Conservation (phyloP, 1,140 invertebrate genomes). For the Drosophila persimilis region DNA sequence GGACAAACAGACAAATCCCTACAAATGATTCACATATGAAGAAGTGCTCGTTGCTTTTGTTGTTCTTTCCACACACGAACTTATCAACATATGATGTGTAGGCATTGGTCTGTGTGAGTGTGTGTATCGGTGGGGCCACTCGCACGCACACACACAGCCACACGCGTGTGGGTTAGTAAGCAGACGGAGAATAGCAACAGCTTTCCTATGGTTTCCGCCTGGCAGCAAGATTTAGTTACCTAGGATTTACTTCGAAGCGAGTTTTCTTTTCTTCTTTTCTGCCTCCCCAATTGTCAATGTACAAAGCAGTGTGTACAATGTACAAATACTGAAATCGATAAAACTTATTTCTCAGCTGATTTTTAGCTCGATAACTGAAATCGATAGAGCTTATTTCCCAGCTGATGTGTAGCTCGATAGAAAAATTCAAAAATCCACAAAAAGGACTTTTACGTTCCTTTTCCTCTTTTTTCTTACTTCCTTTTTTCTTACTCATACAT, state of each 20-base stretch:
- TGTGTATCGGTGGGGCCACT: constrained; percentile 30
- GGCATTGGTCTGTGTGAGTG: constrained; percentile 12
- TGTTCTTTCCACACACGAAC: constrained; percentile 29
- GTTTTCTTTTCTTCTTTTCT: constrained; percentile 44
- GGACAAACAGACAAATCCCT: constrained; percentile 62
- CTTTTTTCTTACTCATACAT: too few species aligned
- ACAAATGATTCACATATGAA: constrained; percentile 73
- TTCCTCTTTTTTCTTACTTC: too few species aligned
- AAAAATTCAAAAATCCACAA: too few species aligned
- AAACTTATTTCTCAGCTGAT: too few species aligned
- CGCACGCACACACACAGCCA: constrained; percentile 19
- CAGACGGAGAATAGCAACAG: constrained; percentile 8
- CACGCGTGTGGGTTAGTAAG: constrained; percentile 10
- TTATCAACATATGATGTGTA: constrained; percentile 55
- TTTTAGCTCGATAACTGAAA: too few species aligned
- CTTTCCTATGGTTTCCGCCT: constrained; percentile 62
- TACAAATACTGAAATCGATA: too few species aligned
- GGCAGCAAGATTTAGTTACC: constrained; percentile 36
- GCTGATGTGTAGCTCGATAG: too few species aligned
- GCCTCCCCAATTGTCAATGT: too few species aligned
- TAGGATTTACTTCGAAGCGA: constrained; percentile 62
- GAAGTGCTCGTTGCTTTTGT: constrained; percentile 41
- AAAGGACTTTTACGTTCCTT: too few species aligned
- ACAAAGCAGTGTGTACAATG: too few species aligned
- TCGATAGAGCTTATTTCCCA: too few species aligned